Conservation (phyloP, 2,113 vertebrate genomes). For the Cavia porcellus region DNA sequence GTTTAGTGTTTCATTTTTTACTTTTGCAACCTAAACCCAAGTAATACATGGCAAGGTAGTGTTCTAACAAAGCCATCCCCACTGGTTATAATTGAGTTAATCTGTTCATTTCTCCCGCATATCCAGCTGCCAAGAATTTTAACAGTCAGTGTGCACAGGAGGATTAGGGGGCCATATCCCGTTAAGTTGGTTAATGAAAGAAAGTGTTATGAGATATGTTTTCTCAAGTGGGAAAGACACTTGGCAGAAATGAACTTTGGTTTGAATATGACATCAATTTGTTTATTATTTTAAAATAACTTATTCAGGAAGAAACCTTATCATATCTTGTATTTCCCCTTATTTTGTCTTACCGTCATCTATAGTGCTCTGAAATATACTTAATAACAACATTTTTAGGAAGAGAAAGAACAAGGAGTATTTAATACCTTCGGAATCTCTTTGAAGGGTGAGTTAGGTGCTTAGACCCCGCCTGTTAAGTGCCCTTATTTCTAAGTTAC, state of each 20-base stretch:
- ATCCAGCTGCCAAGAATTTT: slow-evolving; percentile 65
- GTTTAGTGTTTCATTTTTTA: slow-evolving; percentile 51
- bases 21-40: slow-evolving; percentile 63
- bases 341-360: not conserved
- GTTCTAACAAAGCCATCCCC: slow-evolving; percentile 20
- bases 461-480: not conserved
- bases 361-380: not conserved
- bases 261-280: slow-evolving; percentile 31
- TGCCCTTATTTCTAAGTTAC: not conserved
- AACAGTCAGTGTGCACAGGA: slow-evolving; percentile 47
- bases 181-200: slow-evolving; percentile 57
- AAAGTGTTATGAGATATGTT: slow-evolving; percentile 68
- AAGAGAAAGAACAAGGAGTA: not conserved
- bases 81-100: slow-evolving; percentile 23
- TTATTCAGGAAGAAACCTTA: not conserved
- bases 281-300: slow-evolving; percentile 60
- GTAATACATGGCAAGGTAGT: slow-evolving; percentile 25
- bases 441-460: not conserved
- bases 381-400: slow-evolving; percentile 6
- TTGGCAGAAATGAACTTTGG: not conserved
- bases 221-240: slow-evolving; percentile 47
- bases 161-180: slow-evolving; percentile 24
- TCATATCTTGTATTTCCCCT: not conserved
- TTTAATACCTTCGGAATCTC: not conserved
- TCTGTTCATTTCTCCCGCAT: slow-evolving; percentile 52